Base-by-base conservation (phyloP, 2,113 vertebrate species). In the Myrmecophaga tridactyla region DNA sequence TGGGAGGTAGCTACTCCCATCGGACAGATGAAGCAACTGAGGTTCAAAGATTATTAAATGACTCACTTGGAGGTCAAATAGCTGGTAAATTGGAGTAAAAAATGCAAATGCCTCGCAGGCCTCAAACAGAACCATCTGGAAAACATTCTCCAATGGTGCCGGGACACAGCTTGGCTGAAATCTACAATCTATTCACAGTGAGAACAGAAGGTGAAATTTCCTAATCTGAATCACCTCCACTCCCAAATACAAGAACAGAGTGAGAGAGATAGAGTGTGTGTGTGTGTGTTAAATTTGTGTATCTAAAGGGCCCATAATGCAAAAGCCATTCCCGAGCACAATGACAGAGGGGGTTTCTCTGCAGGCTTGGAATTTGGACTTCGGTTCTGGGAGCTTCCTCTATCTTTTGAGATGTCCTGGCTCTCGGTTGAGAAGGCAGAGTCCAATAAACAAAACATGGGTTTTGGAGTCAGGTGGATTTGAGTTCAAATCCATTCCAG, bases 391-490 rank as follows among this genome's bases (percentile, higher is more conserved):
- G 36, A 2, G 4, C 46, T 1, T 0, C 34, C 69, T 80, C 70
- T 87, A 8, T 63, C 69, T 92, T 89, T 58, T 58, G 75, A 62
- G 43, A 93, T 11, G 77, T 88, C 46, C 67, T 34, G 62, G 41
- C 60, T 90, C 36, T 90, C 17, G 25, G 21, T 53, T 11, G 13
- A 86, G 77, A 92, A 90, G 56, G 77, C 89, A 93, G 92, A 92
- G 85, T 93, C 63, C 94, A 89, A 63, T 5, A 23, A 93, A 70
- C 4, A 83, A 56, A 53, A 11, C 36, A 20, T 23, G 39, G 17
- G 43, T 80, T 93, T 92, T 21, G 63, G 70, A 93, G 60, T 65
- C 60, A 81, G 62, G n/a, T 7, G 80, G 62, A 41, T 73, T 31
- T 43, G 17, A 36, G 8, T 93, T 88, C 84, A 93, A 69, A 82